A percentile compares a stretch with the other conserved stretches of the same genome.
phyloP scores from a whole-genome alignment of 1,140 invertebrate genomes.

The Drosophila paulistorum region DNA sequence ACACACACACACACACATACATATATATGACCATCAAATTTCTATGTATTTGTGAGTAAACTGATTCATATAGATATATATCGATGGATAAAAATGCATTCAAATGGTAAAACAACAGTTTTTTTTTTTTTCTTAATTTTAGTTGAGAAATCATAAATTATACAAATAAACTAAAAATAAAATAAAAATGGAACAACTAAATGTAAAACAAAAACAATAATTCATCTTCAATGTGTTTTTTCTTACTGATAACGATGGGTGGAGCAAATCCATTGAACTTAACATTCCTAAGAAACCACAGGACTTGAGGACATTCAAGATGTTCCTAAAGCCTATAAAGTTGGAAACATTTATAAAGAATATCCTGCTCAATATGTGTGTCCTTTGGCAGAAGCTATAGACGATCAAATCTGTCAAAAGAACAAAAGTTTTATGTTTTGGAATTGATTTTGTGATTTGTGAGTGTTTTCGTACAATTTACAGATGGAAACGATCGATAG shows the following conservation, averaged over 20 bases:
- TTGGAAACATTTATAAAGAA: no score
- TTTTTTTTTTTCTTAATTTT: constrained; percentile 48
- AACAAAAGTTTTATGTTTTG: no score
- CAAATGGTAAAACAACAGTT: constrained; percentile 35
- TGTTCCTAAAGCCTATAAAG: no score
- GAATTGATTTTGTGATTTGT: no score
- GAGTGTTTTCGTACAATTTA: no score
- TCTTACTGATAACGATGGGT: background rate
- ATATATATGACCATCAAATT: constrained; percentile 50
- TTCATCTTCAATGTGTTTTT: constrained; percentile 4
- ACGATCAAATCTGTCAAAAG: no score
- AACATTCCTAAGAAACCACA: no score
- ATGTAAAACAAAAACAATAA: constrained; percentile 25
- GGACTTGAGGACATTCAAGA: no score
- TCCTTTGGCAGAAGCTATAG: no score
- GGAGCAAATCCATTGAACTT: no score
- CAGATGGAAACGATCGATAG: no score
- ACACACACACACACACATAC: constrained; percentile 28
- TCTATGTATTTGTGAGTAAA: constrained; percentile 71
- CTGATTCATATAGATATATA: constrained; percentile 36
- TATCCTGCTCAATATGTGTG: no score
- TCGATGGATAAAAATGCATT: constrained; percentile 38
- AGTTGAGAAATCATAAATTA: constrained; percentile 68
- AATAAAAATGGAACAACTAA: constrained; percentile 47
- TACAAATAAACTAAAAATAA: constrained; percentile 57